Evolutionary conservation across 2,113 vertebrate species (phyloP).

Genomic region (Chionis minor): DNA sequence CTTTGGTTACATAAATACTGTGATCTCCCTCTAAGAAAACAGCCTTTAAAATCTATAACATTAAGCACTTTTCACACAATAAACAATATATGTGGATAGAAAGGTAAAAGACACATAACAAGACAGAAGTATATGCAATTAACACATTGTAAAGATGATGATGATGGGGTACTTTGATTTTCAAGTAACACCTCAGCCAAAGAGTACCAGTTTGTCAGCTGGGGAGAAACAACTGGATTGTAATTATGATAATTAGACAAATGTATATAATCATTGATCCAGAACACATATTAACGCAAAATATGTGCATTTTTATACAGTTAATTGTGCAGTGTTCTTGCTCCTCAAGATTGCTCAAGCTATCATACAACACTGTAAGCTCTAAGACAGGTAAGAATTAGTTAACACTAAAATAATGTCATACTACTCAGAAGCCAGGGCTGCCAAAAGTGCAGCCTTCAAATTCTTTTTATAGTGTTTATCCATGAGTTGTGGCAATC

Average conservation of each 20-base stretch:
- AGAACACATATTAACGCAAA: background rate
- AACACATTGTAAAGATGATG: background rate
- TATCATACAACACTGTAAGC: background rate
- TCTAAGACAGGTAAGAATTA: background rate
- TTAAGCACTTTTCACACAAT: background rate
- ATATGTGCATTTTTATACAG: background rate
- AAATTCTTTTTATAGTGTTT: background rate
- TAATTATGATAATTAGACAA: background rate
- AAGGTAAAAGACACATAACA: background rate
- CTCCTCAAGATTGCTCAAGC: background rate
- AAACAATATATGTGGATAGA: background rate
- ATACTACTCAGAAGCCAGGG: background rate
- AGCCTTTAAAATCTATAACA: background rate
- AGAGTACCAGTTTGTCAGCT: background rate
- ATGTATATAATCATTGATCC: background rate
- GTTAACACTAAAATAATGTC: background rate
- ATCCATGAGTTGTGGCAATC: background rate
- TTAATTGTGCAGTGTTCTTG: background rate
- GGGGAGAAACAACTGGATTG: background rate
- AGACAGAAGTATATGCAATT: background rate
- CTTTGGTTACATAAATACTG: background rate
- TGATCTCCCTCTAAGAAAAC: background rate
- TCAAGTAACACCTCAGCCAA: background rate
- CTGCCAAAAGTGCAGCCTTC: background rate
- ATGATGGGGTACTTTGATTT: background rate